phyloP scores from a whole-genome alignment of 1,140 invertebrate species.

The Lithobius niger region DNA sequence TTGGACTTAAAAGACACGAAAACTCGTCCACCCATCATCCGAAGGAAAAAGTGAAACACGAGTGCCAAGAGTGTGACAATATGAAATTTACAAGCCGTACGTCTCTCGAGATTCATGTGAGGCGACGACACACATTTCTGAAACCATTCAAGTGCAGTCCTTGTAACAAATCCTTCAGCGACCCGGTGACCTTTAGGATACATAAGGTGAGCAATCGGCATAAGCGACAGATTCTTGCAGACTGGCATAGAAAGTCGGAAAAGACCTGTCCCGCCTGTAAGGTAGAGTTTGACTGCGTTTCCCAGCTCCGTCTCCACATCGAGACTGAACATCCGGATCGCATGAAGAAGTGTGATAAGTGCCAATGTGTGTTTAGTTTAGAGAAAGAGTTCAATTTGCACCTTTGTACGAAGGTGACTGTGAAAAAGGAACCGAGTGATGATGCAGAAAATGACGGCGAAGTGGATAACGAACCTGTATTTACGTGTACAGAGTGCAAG shows the following conservation, averaged over 20 bases:
- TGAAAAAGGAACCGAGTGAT: not conserved
- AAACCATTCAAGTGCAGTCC: not conserved
- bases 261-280: too few relatives aligned
- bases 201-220: not conserved
- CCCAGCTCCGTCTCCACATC: too few relatives aligned
- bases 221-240: not conserved
- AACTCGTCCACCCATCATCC: not conserved
- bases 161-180: not conserved
- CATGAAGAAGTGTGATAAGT: conserved; percentile 46
- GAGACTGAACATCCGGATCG: conserved; percentile 43
- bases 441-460: too few relatives aligned
- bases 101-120: not conserved
- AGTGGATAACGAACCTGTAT: not conserved
- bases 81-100: not conserved
- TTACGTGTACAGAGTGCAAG: not conserved
- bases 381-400: conserved; percentile 22
- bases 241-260: too few relatives aligned
- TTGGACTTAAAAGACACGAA: not conserved
- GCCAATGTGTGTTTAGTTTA: conserved; percentile 48
- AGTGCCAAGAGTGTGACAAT: not conserved
- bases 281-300: too few relatives aligned
- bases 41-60: not conserved
- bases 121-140: not conserved
- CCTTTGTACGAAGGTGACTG: not conserved
- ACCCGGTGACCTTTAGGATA: not conserved